These are phyloP conservation scores for Ceratina japonica DNA, from an alignment of 1,140 invertebrate species.

Conservation along the genomic window DNA sequence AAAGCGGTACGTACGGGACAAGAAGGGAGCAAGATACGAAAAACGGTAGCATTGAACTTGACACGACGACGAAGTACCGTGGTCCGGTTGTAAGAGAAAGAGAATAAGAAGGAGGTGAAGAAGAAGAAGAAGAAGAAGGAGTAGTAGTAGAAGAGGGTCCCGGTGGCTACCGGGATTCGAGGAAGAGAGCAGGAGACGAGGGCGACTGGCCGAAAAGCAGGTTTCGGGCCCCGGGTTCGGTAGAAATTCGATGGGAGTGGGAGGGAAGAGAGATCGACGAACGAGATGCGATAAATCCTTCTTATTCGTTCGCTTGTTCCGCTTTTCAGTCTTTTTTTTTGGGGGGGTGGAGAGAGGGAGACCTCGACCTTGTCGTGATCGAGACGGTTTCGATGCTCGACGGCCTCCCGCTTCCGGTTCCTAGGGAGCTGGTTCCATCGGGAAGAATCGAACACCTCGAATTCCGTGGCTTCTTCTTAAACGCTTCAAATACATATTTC, in stretches of 20 bases:
- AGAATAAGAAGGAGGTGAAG: not conserved
- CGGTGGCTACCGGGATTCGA: conserved; percentile 36
- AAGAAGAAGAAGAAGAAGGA: conserved; percentile 6
- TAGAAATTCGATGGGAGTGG: conserved; percentile 47
- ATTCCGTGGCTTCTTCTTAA: too few relatives aligned
- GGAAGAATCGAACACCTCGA: not conserved
- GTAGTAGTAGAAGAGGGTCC: conserved; percentile 5
- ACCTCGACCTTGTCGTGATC: conserved; percentile 56
- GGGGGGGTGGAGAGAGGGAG: conserved; percentile 11
- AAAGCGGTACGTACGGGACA: not conserved
- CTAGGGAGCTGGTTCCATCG: not conserved
- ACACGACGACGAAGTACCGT: conserved; percentile 49
- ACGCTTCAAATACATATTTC: too few relatives aligned
- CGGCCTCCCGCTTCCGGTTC: conserved; percentile 33
- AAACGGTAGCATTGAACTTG: conserved; percentile 58
- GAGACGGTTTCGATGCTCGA: conserved; percentile 15
- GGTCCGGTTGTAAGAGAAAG: conserved; percentile 14
- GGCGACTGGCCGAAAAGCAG: conserved; percentile 61
- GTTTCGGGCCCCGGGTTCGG: conserved; percentile 52
- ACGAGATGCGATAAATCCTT: conserved; percentile 61
- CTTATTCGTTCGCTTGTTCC: conserved; percentile 52
- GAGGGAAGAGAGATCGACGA: conserved; percentile 51
- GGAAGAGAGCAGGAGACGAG: conserved; percentile 38
- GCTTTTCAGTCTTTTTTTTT: conserved; percentile 39
- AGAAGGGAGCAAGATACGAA: conserved; percentile 40